Conservation (phyloP, 1,140 invertebrate species). For the Berghia stephanieae region DNA sequence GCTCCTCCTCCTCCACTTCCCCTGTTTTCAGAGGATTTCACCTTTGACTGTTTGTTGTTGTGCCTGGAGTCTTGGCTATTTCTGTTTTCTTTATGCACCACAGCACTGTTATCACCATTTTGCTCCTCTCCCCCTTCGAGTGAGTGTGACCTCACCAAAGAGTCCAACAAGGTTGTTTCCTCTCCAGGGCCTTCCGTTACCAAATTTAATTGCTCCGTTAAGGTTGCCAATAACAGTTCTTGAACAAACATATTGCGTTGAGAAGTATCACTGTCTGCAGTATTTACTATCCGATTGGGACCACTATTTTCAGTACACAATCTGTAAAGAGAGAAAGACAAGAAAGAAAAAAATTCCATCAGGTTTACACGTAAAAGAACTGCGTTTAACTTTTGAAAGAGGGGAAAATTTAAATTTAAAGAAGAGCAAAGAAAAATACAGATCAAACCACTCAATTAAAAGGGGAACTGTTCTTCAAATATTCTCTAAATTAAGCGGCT, state of each 20-base stretch:
- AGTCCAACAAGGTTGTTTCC: slow-evolving; percentile 37
- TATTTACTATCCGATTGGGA: slow-evolving; percentile 71
- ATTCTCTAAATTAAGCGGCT: too few relatives aligned
- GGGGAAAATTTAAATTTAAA: too few relatives aligned
- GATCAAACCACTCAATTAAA: too few relatives aligned
- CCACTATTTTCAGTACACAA: slow-evolving; percentile 67
- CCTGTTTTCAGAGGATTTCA: too few relatives aligned
- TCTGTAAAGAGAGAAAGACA: slow-evolving; percentile 65
- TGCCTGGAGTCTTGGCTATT: slow-evolving; percentile 32
- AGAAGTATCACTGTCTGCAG: slow-evolving; percentile 72
- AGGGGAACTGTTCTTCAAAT: too few relatives aligned
- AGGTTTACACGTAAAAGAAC: background rate
- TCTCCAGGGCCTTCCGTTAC: slow-evolving; percentile 40
- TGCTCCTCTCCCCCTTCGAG: slow-evolving; percentile 37
- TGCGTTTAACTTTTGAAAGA: background rate
- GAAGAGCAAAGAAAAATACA: too few relatives aligned
- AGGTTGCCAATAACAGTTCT: slow-evolving; percentile 75
- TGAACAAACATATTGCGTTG: slow-evolving; percentile 77
- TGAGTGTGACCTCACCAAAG: slow-evolving; percentile 36
- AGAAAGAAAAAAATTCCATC: slow-evolving; percentile 21
- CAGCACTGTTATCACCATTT: slow-evolving; percentile 20
- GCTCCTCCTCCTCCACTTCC: slow-evolving; percentile 26
- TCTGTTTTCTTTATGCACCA: slow-evolving; percentile 23
- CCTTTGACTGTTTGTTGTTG: background rate
- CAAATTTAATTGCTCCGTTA: slow-evolving; percentile 66